Conservation (phyloP, 1,140 invertebrate genomes). For the Lepidotrigona ventralis region DNA sequence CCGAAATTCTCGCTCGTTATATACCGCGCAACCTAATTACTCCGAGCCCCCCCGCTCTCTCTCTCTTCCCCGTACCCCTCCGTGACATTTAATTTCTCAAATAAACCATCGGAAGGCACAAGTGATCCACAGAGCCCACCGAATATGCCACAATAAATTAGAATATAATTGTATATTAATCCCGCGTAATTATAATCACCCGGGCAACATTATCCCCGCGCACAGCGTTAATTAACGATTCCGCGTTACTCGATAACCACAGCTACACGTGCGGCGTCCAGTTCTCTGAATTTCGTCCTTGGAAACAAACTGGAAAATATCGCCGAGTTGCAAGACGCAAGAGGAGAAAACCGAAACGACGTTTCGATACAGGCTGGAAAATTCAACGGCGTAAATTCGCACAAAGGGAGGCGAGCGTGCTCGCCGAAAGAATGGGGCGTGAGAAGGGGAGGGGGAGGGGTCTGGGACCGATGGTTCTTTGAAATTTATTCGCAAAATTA, state of each 20-base stretch:
- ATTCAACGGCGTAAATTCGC: constrained; percentile 13
- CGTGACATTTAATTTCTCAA: constrained; percentile 24
- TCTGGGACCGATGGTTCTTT: constrained; percentile 18
- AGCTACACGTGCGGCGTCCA: background rate
- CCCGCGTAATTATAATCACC: constrained; percentile 6
- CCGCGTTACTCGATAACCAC: background rate
- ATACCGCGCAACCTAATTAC: background rate
- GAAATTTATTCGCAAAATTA: constrained; percentile 50
- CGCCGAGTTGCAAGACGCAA: background rate
- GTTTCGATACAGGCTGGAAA: background rate
- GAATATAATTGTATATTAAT: constrained; percentile 28
- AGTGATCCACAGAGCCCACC: background rate
- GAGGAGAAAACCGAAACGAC: too few relatives aligned
- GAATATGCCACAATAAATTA: constrained; percentile 22
- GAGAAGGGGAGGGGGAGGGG: background rate
- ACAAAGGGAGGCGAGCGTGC: constrained; percentile 14
- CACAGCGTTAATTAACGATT: constrained; percentile 13
- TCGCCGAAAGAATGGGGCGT: too few relatives aligned
- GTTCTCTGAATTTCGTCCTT: too few relatives aligned
- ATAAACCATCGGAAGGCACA: constrained; percentile 8
- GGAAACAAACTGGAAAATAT: background rate
- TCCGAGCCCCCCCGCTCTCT: too few relatives aligned
- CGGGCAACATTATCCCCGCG: background rate
- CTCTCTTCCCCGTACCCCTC: too few relatives aligned
- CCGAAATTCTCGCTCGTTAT: background rate